These are phyloP conservation scores for Bilobella aurantiaca DNA, from an alignment of 1,140 invertebrate species.

Conservation along the genomic window DNA sequence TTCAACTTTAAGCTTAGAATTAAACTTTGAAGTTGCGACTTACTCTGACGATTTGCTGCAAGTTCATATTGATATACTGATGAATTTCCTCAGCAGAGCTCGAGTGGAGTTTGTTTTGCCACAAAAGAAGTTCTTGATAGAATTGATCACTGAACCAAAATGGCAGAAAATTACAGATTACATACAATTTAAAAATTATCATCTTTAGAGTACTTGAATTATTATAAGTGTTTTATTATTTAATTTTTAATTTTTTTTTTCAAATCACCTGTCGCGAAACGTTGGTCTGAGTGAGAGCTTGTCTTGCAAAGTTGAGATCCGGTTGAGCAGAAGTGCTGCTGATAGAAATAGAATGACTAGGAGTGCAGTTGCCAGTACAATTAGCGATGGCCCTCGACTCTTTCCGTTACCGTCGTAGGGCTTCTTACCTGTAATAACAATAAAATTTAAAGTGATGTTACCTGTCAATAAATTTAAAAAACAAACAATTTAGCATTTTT, in stretches of 20 bases:
- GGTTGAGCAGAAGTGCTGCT: constrained; percentile 42
- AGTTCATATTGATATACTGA: constrained; percentile 50
- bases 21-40: constrained; percentile 12
- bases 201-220: constrained; percentile 35
- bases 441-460: neutral
- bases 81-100: constrained; percentile 50
- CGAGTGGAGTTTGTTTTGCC: constrained; percentile 50
- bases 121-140: constrained; percentile 49
- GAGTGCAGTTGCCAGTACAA: constrained; percentile 41
- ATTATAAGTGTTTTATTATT: neutral
- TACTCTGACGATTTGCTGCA: constrained; percentile 53
- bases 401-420: neutral
- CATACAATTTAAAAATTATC: no score
- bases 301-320: constrained; percentile 43
- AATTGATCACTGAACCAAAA: constrained; percentile 44
- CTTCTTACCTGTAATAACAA: neutral
- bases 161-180: neutral
- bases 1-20: constrained; percentile 4
- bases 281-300: constrained; percentile 36
- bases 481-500: no score
- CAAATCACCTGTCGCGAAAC: constrained; percentile 30
- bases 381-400: constrained; percentile 36
- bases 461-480: no score
- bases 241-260: constrained; percentile 15
- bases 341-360: constrained; percentile 43